Conservation (phyloP, 1,140 invertebrate species). For the Philopotamus ludificatus region DNA sequence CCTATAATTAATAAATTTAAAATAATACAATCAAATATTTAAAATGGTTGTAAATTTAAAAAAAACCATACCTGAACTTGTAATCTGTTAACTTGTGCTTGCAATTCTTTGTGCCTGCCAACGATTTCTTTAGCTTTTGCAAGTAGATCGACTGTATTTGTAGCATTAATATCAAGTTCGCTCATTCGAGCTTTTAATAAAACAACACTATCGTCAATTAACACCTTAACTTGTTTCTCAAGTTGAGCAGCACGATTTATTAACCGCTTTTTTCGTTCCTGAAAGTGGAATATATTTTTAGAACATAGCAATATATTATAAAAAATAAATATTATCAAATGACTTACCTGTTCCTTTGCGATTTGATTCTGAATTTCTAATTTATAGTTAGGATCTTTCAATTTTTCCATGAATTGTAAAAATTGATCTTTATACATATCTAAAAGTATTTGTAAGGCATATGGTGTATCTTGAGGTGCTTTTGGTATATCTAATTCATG, state of each 20-base stretch:
- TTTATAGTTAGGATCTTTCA: conserved; percentile 77
- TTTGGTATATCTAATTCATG: conserved; percentile 78
- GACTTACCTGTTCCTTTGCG: conserved; percentile 69
- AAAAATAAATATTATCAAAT: conserved; percentile 5
- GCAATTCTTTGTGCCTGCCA: conserved; percentile 84
- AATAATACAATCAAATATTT: conserved; percentile 10
- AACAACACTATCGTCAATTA: conserved; percentile 90
- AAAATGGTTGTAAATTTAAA: too few species aligned
- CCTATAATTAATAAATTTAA: too few species aligned
- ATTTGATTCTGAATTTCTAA: conserved; percentile 74
- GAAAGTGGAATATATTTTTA: conserved; percentile 38
- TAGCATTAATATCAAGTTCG: conserved; percentile 84
- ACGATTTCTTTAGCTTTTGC: conserved; percentile 92
- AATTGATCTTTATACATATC: conserved; percentile 83
- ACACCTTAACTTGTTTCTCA: conserved; percentile 86
- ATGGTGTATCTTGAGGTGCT: conserved; percentile 75
- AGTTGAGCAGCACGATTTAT: conserved; percentile 78
- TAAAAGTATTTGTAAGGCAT: conserved; percentile 80
- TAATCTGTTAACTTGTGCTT: conserved; percentile 79
- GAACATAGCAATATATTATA: neutral
- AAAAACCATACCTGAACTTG: conserved; percentile 73
- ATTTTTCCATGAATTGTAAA: conserved; percentile 74
- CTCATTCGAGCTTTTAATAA: conserved; percentile 86
- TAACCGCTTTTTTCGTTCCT: conserved; percentile 78
- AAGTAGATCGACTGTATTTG: conserved; percentile 79